phyloP scores from a whole-genome alignment of 2,113 vertebrate genomes.

The Tor tambroides region DNA sequence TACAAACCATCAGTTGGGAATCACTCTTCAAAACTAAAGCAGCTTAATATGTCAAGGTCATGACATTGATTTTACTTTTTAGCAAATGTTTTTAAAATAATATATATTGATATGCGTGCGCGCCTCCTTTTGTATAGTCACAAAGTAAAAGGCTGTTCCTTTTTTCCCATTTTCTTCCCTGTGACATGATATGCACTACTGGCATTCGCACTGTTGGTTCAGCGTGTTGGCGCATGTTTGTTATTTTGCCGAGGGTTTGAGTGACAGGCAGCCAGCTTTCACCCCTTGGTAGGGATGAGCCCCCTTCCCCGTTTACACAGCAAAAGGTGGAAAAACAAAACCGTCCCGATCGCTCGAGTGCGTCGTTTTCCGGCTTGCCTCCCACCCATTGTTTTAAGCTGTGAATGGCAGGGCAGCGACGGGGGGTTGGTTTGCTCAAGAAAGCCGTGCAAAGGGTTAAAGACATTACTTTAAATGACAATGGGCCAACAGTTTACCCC shows the following conservation, averaged over 20 bases:
- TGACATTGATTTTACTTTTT: too few species aligned
- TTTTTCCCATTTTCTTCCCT: slow-evolving; percentile 54
- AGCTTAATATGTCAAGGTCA: background rate
- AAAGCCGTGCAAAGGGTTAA: slow-evolving; percentile 84
- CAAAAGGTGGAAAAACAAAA: slow-evolving; percentile 46
- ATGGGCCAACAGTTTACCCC: slow-evolving; percentile 87
- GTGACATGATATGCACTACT: slow-evolving; percentile 65
- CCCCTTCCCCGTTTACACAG: slow-evolving; percentile 28
- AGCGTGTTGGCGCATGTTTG: slow-evolving; percentile 74
- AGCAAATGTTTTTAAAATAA: background rate
- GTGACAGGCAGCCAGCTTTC: slow-evolving; percentile 49
- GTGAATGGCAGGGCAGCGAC: slow-evolving; percentile 73
- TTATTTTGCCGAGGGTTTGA: slow-evolving; percentile 61
- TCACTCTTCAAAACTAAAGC: background rate
- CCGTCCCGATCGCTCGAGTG: slow-evolving; percentile 8
- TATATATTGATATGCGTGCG: background rate
- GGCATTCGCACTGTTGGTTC: slow-evolving; percentile 62
- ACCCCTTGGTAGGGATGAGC: slow-evolving; percentile 40
- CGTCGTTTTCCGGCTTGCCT: slow-evolving; percentile 14
- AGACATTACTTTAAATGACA: slow-evolving; percentile 91
- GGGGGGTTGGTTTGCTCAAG: slow-evolving; percentile 69
- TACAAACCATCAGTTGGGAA: background rate
- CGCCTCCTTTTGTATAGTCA: background rate
- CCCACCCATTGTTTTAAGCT: slow-evolving; percentile 69
- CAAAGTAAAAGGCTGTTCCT: slow-evolving; percentile 60